Evolutionary conservation across 2,113 vertebrate species (phyloP).

Genomic region (Lutjanus erythropterus): DNA sequence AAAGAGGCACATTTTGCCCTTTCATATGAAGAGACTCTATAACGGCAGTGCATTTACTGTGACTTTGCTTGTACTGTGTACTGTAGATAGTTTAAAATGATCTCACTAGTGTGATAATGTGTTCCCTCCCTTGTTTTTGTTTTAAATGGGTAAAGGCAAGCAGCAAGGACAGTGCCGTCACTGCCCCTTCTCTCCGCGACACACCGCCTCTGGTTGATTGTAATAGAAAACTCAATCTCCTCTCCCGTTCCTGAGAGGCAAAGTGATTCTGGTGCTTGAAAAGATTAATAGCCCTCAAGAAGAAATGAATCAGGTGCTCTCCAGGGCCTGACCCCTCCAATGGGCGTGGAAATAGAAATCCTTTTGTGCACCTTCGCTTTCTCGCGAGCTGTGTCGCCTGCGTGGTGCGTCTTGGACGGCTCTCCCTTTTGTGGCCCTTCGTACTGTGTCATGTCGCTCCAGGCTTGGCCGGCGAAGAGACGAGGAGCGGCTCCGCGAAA

Average conservation of each 20-base stretch:
- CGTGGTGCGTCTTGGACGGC: background rate
- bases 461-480: conserved; percentile 36
- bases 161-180: conserved; percentile 67
- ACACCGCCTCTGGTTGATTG: conserved; percentile 67
- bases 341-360: conserved; percentile 72
- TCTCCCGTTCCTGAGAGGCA: conserved; percentile 78
- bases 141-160: conserved; percentile 36
- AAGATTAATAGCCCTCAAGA: conserved; percentile 86
- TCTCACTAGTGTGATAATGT: conserved; percentile 20
- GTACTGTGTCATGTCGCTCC: conserved; percentile 41
- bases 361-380: conserved; percentile 62
- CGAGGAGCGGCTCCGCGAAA: background rate
- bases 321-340: conserved; percentile 74
- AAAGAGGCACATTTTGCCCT: background rate
- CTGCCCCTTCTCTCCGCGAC: conserved; percentile 16
- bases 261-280: conserved; percentile 84
- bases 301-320: conserved; percentile 86
- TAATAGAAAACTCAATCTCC: conserved; percentile 86
- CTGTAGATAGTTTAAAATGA: conserved; percentile 28
- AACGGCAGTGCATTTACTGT: background rate
- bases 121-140: conserved; percentile 34
- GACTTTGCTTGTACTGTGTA: conserved; percentile 36
- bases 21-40: background rate
- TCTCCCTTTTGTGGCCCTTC: conserved; percentile 32
- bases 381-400: conserved; percentile 5